These are phyloP conservation scores for Schizaphis graminum DNA, from an alignment of 2,888 invertebrate genomes.

Conservation along the genomic window DNA sequence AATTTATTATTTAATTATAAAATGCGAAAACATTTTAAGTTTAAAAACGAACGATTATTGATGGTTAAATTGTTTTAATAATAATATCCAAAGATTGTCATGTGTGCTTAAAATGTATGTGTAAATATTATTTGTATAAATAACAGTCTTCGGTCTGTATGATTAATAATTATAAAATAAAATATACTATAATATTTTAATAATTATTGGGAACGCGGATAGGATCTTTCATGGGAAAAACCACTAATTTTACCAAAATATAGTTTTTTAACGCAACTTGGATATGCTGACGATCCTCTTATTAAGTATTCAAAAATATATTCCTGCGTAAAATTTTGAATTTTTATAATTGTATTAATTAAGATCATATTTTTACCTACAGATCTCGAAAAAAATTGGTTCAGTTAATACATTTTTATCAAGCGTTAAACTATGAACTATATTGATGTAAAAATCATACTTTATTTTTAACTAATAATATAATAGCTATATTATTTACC, in stretches of 20 bases:
- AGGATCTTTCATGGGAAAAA: background rate
- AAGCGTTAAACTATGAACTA: background rate
- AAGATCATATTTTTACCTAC: background rate
- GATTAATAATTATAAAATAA: background rate
- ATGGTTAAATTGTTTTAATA: background rate
- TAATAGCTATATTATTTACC: background rate
- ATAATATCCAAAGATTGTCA: background rate
- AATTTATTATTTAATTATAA: background rate
- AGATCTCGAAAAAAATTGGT: background rate
- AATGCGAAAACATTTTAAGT: background rate
- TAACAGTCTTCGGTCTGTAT: background rate
- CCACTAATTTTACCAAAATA: background rate
- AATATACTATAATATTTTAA: background rate
- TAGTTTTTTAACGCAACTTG: background rate
- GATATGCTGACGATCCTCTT: background rate
- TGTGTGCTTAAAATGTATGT: background rate
- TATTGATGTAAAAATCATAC: background rate
- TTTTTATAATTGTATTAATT: background rate
- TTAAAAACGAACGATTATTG: background rate
- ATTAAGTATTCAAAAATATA: background rate
- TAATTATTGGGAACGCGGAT: background rate
- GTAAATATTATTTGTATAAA: background rate
- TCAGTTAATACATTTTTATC: background rate
- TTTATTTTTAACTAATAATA: background rate
- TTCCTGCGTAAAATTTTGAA: background rate